Evolutionary conservation across 2,113 vertebrate species (phyloP).

Genomic region (Azemiops feae): DNA sequence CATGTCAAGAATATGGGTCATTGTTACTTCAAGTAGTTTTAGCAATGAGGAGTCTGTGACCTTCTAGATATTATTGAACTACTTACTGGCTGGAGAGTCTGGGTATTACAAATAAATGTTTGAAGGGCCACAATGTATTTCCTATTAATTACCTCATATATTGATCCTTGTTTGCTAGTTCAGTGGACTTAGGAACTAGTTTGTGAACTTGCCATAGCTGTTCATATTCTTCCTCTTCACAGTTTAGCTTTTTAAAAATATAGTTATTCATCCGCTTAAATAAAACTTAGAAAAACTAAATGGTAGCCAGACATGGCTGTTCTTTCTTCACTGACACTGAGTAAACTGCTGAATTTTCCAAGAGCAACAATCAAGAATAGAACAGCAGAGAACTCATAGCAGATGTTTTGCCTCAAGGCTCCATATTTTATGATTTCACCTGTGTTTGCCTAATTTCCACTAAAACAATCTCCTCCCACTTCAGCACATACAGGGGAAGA

Average conservation of each 20-base stretch:
- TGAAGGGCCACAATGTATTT: background rate
- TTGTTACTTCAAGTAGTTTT: background rate
- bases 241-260: background rate
- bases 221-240: background rate
- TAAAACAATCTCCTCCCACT: background rate
- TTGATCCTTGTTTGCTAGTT: background rate
- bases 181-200: background rate
- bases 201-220: background rate
- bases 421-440: background rate
- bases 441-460: slow-evolving; percentile 9
- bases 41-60: background rate
- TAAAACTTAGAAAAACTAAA: background rate
- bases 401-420: slow-evolving; percentile 32
- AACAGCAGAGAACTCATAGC: background rate
- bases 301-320: background rate
- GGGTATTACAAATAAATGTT: background rate
- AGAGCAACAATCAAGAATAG: slow-evolving; percentile 28
- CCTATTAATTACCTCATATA: background rate
- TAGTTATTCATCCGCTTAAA: background rate
- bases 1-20: background rate
- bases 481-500: background rate
- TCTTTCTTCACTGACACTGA: slow-evolving; percentile 23
- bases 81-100: background rate
- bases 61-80: background rate
- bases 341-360: slow-evolving; percentile 7